Base-by-base conservation (phyloP, 92 coral and sea anemone species). In the Zoanthus sociatus region DNA sequence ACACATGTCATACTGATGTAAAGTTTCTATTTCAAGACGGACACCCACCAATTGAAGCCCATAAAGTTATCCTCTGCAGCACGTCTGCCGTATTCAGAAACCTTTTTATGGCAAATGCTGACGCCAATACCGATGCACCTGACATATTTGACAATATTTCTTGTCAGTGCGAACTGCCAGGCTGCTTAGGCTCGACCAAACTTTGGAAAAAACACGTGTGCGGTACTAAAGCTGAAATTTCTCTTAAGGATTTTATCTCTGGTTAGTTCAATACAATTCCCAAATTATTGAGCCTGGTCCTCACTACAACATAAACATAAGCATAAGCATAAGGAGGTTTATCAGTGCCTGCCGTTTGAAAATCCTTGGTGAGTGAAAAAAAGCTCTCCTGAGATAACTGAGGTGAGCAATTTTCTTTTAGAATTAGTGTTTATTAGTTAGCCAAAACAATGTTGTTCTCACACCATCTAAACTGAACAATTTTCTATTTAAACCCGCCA, bases 31-130 rank as follows among this genome's bases (percentile, higher is more conserved):
- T 93, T 86, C 84, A 56, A 17, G 94, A 94, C 78, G 79, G 84
- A 8, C 75, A 87, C 70, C 83, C 86, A 71, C 91, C 82, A 69
- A 74, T 94, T 45, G 60, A 58, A 66, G 95, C 95, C 1, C 98
- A 94, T 60, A 84, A 73, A 58, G 84, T 94, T 83, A 91, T 90
- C 37, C 88, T 94, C 54, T 89, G 88, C 61, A 77, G 89, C 45
- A 48, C 86, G 11, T 91, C 92, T 17, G 84, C 90, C 42, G 73
- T 86, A 20, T 92, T 94, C 42, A 79, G 75, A 83, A 83, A 44
- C 78, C 72, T 88, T 5, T 88, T 94, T 18, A 45, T 79, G 84
- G 84, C 73, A 79, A 45, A 45, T 18, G 73, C 15, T 7, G 9
- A 46, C 11, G 60, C 3, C 18, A 48, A 4, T 5, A 12, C n/a